Evolutionary conservation across 2,888 invertebrate genomes (phyloP).

Genomic region (Petrophora chlorosata): DNA sequence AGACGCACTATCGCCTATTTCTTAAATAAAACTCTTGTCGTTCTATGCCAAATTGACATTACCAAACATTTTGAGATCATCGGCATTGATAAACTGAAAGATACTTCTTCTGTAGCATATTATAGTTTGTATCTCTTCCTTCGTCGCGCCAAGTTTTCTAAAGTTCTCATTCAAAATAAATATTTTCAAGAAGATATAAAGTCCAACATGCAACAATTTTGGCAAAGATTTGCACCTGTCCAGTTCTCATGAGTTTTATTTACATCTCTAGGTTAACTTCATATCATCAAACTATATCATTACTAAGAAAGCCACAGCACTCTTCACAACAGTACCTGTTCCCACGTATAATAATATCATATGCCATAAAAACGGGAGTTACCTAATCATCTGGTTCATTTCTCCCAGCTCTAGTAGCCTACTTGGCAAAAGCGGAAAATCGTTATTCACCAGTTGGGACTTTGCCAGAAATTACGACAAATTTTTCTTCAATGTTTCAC

Average conservation of each 20-base stretch:
- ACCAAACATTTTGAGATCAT: no score
- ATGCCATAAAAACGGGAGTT: conserved; percentile 24
- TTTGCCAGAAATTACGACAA: conserved; percentile 18
- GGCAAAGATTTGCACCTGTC: no score
- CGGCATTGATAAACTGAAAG: no score
- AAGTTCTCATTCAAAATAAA: no score
- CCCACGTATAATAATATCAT: conserved; percentile 17
- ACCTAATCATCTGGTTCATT: conserved; percentile 12
- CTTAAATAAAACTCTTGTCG: no score
- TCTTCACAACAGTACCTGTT: conserved; percentile 4
- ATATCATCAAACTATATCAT: not conserved
- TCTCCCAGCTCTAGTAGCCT: conserved; percentile 12
- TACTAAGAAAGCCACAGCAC: conserved; percentile 2
- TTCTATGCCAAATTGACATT: no score
- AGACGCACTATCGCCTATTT: no score
- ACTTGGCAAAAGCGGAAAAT: conserved; percentile 12
- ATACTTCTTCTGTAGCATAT: no score
- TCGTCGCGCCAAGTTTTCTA: no score
- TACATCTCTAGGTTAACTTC: not conserved
- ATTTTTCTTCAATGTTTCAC: conserved; percentile 9
- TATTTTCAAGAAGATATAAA: no score
- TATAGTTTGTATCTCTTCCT: no score
- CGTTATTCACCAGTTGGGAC: conserved; percentile 7
- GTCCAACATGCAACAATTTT: no score
- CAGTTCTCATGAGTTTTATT: not conserved